Base-by-base conservation (phyloP, 2,888 invertebrate genomes). In the Diogma glabrata region DNA sequence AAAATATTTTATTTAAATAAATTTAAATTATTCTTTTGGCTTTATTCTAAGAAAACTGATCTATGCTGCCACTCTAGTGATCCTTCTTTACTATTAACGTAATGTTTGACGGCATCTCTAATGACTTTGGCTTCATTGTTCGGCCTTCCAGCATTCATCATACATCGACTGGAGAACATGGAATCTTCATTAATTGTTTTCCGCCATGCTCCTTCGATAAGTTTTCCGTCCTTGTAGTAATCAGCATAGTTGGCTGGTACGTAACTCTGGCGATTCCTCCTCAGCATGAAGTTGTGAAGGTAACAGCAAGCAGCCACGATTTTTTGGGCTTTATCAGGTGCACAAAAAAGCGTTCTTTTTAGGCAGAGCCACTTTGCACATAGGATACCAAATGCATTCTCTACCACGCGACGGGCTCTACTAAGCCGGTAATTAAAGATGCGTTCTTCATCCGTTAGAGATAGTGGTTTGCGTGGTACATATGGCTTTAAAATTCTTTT, bases 401-500 rank as follows among this genome's bases (percentile, higher is more conserved):
- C 47, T 17, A 14, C 10, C 3, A 38, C 38, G 10, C 38, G 38
- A 16, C 40, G 23, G 7, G 43, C 43, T 40, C 50, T 40, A 43
- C 43, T 43, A 10, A 50, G 4, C n/a, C 50, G 22, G 20, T 50
- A 50, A 28, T 40, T 43, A 19, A 50, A 50, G 7, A 38, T 38
- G 9, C 38, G 38, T 38, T 38, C 38, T 38, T 38, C 38, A 16
- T 38, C 38, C 17, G 14, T 9, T 12, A 50, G 20, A 10, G 4
- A 1, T 10, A 12, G 12, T 6, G 17, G 16, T 12, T 50, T 50
- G n/a, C 20, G 36, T 10, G 50, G 50, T 10, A 26, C 28, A 43
- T 24, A 50, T 17, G 50, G 50, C 26, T 50, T 50, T 24, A 50
- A 38, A 5, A 50, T 43, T 16, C 17, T 22, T 26, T 43, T 50